These are phyloP conservation scores for Chrosomus eos DNA, from an alignment of 2,797 vertebrate species.

Conservation along the genomic window DNA sequence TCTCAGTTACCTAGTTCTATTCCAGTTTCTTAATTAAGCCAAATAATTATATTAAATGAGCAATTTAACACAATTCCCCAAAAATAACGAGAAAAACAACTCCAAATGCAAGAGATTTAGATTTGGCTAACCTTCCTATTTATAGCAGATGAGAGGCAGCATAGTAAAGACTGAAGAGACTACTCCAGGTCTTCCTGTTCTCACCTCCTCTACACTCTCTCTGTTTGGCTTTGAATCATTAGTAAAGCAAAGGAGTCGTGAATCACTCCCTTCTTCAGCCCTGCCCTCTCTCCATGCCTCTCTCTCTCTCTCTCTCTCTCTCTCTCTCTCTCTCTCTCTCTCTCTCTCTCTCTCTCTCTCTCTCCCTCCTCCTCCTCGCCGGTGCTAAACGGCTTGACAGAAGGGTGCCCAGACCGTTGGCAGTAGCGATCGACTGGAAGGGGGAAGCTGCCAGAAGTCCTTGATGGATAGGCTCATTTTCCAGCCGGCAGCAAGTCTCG, in stretches of 20 bases:
- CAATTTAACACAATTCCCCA: neutral
- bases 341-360: constrained; percentile 60
- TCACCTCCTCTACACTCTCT: constrained; percentile 65
- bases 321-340: constrained; percentile 67
- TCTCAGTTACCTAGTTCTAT: neutral
- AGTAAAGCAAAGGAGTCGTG: constrained; percentile 81
- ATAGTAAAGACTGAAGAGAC: neutral
- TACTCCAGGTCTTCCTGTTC: constrained; percentile 71
- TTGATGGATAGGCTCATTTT: constrained; percentile 99
- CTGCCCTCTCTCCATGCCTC: constrained; percentile 44
- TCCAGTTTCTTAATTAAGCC: neutral
- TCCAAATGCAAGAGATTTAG: neutral
- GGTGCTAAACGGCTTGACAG: constrained; percentile 99
- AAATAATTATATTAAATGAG: neutral
- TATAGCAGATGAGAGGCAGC: neutral
- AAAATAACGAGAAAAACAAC: neutral
- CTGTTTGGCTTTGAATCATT: constrained; percentile 84
- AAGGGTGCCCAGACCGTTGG: constrained; percentile 94
- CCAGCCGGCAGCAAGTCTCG: constrained; percentile 99
- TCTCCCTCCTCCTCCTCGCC: constrained; percentile 85
- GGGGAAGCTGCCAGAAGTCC: constrained; percentile 97
- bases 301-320: constrained; percentile 59
- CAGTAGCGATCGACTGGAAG: constrained; percentile 99
- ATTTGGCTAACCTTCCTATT: constrained; percentile 1
- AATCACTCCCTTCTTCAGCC: constrained; percentile 75